A percentile compares a stretch with the other conserved stretches of the same genome.
phyloP scores from a whole-genome alignment of 1,140 invertebrate genomes.

The Tetraneura akinire region DNA sequence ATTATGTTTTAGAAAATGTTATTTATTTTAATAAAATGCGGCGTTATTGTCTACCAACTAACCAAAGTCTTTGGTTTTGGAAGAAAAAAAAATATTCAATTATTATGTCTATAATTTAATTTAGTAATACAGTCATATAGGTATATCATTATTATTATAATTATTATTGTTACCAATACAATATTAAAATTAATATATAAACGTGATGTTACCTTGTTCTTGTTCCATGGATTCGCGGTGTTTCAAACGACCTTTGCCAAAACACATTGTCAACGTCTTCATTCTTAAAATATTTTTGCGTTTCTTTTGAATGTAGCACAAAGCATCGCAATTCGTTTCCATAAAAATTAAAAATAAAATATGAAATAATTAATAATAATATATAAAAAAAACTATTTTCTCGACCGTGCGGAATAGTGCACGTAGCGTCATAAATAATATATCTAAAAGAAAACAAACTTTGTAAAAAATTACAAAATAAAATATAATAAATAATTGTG shows the following conservation, averaged over 20 bases:
- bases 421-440: background rate
- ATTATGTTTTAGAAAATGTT: no score
- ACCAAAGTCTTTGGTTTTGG: no score
- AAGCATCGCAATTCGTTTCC: background rate
- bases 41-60: no score
- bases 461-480: constrained; percentile 42
- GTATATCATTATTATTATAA: no score
- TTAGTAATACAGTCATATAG: no score
- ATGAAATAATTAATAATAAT: background rate
- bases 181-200: no score
- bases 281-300: constrained; percentile 2
- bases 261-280: constrained; percentile 41
- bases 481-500: background rate
- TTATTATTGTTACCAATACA: no score
- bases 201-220: constrained; percentile 23
- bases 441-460: background rate
- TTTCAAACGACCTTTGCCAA: constrained; percentile 26
- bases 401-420: background rate
- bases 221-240: background rate
- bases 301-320: background rate
- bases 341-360: background rate
- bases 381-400: background rate
- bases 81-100: no score
- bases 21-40: no score
- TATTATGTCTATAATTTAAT: no score